phyloP scores from a whole-genome alignment of 2,797 vertebrate genomes.

The Linurgus olivaceus region DNA sequence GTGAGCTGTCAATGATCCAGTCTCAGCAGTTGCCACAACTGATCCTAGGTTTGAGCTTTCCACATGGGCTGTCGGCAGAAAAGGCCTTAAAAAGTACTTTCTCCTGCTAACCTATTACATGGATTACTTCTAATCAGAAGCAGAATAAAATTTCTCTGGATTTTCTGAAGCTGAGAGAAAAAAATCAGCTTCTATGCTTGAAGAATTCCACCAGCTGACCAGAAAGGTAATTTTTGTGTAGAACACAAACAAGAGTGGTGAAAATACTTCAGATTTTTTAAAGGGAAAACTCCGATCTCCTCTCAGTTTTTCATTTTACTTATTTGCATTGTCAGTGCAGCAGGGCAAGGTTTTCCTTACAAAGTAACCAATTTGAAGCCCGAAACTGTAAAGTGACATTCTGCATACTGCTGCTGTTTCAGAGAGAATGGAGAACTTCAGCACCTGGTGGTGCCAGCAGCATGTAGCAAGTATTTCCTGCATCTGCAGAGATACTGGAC shows the following conservation, averaged over 20 bases:
- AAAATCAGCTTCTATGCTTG: neutral
- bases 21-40: neutral
- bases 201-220: neutral
- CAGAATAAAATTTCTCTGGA: neutral
- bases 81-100: neutral
- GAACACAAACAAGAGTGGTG: neutral
- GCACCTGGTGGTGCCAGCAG: neutral
- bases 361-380: neutral
- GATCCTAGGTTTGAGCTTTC: neutral
- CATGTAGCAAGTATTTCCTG: neutral
- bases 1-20: neutral
- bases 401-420: neutral
- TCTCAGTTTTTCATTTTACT: neutral
- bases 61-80: neutral
- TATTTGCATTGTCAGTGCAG: neutral
- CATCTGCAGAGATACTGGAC: neutral
- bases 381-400: slow-evolving; percentile 12
- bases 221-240: neutral
- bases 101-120: neutral
- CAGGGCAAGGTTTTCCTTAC: neutral
- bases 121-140: neutral
- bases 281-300: neutral
- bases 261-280: neutral
- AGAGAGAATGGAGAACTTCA: neutral
- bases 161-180: neutral